Evolutionary conservation across 2,888 invertebrate genomes (phyloP).

Genomic region (Bimastos eiseni): DNA sequence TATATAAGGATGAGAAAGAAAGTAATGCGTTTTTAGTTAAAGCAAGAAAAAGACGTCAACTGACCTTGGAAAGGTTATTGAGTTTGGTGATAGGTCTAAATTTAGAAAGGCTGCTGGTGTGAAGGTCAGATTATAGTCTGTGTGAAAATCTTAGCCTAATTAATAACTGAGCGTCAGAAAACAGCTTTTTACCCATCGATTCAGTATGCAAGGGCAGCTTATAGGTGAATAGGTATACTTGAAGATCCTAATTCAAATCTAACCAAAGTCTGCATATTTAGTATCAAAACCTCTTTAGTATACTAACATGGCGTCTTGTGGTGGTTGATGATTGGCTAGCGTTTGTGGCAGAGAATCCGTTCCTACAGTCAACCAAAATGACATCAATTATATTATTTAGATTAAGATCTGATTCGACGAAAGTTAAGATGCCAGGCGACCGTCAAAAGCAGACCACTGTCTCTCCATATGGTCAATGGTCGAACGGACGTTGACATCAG

Average conservation of each 20-base stretch:
- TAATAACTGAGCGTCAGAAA: neutral
- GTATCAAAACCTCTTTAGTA: neutral
- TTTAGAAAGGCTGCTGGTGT: no score
- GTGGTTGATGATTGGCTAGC: neutral
- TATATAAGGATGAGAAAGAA: no score
- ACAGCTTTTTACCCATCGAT: neutral
- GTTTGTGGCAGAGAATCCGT: neutral
- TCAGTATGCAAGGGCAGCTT: neutral
- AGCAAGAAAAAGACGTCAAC: no score
- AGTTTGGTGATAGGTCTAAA: no score
- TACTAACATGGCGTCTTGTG: slow-evolving; percentile 13
- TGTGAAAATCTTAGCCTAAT: neutral
- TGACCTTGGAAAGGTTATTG: no score
- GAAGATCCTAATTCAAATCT: neutral
- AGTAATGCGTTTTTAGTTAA: no score
- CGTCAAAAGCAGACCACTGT: neutral
- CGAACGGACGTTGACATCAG: neutral
- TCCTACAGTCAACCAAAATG: neutral
- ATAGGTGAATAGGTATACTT: neutral
- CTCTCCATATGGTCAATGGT: neutral
- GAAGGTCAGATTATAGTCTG: no score
- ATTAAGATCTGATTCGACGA: neutral
- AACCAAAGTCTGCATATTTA: neutral
- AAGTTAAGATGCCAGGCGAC: neutral
- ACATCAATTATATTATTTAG: neutral